Conservation (phyloP, 1,140 invertebrate species). For the Drosophila parvula region DNA sequence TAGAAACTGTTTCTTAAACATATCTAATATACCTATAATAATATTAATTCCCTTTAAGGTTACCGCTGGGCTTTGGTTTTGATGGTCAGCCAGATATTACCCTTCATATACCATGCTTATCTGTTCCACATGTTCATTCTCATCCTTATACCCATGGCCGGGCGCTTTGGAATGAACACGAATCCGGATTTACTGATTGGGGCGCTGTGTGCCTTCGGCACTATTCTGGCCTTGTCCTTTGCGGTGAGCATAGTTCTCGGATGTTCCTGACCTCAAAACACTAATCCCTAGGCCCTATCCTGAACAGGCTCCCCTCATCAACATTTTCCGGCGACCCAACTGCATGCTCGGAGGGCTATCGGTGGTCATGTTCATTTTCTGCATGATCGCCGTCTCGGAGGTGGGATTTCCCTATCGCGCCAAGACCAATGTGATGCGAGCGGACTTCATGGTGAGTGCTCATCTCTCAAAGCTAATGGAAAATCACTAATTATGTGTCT, state of each 20-base stretch:
- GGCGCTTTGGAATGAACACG: constrained; percentile 86
- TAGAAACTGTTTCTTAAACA: neutral
- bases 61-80: constrained; percentile 87
- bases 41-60: constrained; percentile 3
- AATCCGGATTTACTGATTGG: constrained; percentile 87
- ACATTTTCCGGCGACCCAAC: constrained; percentile 64
- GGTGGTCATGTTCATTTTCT: constrained; percentile 82
- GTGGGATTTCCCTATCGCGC: constrained; percentile 91
- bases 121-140: constrained; percentile 88
- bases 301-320: constrained; percentile 62
- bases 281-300: neutral
- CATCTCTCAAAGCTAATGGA: accelerated
- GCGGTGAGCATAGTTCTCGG: constrained; percentile 44
- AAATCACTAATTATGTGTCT: neutral
- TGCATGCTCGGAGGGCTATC: constrained; percentile 84
- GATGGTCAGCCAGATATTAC: constrained; percentile 78
- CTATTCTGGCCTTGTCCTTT: constrained; percentile 64
- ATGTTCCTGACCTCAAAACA: too few species aligned
- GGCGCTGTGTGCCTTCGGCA: constrained; percentile 83
- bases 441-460: constrained; percentile 87
- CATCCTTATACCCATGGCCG: constrained; percentile 88
- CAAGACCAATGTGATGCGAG: constrained; percentile 88
- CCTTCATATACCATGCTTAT: constrained; percentile 86
- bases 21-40: neutral
- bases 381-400: constrained; percentile 87